Base-by-base conservation (phyloP, 2,113 vertebrate genomes). In the Antennarius striatus region DNA sequence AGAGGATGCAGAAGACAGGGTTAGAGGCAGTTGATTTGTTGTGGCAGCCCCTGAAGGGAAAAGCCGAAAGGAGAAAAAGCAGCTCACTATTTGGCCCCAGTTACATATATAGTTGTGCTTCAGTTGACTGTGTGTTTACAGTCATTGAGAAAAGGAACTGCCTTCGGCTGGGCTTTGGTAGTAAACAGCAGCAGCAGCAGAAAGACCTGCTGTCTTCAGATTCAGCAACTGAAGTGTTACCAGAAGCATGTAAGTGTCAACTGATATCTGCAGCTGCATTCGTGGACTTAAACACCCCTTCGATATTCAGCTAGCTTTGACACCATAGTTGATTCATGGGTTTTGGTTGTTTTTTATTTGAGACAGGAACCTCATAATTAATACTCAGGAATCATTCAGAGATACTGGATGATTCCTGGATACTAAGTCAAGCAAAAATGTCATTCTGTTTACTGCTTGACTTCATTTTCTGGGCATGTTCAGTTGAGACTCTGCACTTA, bases 131-230 rank as follows among this genome's bases (percentile, higher is more conserved):
- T 69, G 51, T 45, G 51, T 63, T 47, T 74, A 65, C 69, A 80
- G 72, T 71, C 28, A 82, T 9, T 22, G 52, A 65, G 71, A 50
- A 67, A 67, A 69, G 70, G 67, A 77, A 82, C 72, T 71, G 43
- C 51, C 65, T 62, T 0, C 7, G 3, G 40, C 17, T 7, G 60
- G 42, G 16, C 40, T 66, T 65, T 10, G 54, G 43, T 39, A 63
- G 60, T 75, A 69, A 76, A 65, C 69, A 62, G 32, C 22, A 22
- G 22, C 54, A 57, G 12, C 32, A 17, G 28, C 29, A 76, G 36
- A 68, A 12, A 46, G 63, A 36, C 59, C 10, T n/a, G 36, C 17
- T 73, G 60, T 78, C 57, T 66, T 63, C 40, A 66, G 50, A 13
- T 72, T 77, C n/a, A 60, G 57, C 30, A 10, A 3, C 36, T 45